Percentiles rank a stretch among this genome's conserved stretches.
Evolutionary conservation across 2,797 vertebrate species (phyloP).

Genomic region (Odontamblyopus rebecca): DNA sequence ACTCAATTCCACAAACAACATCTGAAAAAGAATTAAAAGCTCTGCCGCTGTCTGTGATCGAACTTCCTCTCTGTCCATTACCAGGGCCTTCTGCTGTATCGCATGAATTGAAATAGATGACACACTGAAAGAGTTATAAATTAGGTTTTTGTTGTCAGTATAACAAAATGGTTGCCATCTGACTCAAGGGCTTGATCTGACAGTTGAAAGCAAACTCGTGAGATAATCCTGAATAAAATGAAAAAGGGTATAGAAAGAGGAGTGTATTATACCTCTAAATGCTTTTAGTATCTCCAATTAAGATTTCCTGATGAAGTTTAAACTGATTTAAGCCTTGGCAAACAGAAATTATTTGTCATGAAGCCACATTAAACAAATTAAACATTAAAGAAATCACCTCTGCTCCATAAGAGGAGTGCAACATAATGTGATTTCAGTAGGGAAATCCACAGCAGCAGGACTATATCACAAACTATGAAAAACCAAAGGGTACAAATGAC

Average conservation of each 20-base stretch:
- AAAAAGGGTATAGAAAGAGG: no score
- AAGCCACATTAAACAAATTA: background rate
- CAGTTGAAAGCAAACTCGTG: conserved; percentile 13
- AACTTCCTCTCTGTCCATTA: conserved; percentile 22
- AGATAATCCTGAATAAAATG: background rate
- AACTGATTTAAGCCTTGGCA: background rate
- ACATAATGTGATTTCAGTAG: no score
- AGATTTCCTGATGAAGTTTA: background rate
- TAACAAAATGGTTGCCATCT: conserved; percentile 40
- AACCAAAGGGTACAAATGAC: no score
- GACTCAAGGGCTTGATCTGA: conserved; percentile 19
- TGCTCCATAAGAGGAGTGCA: no score
- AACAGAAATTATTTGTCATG: background rate
- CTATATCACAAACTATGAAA: no score
- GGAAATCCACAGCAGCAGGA: no score
- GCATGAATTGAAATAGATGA: conserved; percentile 49
- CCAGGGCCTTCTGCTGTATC: conserved; percentile 46
- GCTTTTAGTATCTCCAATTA: background rate
- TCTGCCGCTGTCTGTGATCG: conserved; percentile 2
- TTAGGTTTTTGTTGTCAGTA: conserved; percentile 19
- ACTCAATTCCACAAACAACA: conserved; percentile 58
- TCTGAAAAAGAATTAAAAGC: conserved; percentile 16
- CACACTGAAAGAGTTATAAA: conserved; percentile 35
- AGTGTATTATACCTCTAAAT: background rate
- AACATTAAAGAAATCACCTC: background rate